phyloP scores from a whole-genome alignment of 2,888 invertebrate species.

The Agrochola lota region DNA sequence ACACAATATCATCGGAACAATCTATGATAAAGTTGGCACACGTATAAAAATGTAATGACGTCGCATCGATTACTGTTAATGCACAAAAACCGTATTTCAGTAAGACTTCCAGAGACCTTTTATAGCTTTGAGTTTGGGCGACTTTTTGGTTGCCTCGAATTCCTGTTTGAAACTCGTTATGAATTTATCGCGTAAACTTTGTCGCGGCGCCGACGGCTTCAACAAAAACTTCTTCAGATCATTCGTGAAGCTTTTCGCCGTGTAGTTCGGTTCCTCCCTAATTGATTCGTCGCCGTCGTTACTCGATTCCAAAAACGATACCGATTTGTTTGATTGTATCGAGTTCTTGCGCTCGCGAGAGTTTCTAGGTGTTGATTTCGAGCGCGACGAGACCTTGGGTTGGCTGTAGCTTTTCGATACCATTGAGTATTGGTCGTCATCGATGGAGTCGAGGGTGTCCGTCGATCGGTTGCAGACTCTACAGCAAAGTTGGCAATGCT shows the following conservation, averaged over 20 bases:
- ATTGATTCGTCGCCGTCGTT: conserved; percentile 83
- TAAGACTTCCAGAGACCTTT: conserved; percentile 90
- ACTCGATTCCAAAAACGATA: conserved; percentile 86
- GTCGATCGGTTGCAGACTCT: conserved; percentile 82
- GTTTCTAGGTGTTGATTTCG: conserved; percentile 71
- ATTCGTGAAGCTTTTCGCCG: conserved; percentile 89
- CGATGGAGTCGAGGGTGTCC: conserved; percentile 84
- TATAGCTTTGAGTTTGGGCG: conserved; percentile 87
- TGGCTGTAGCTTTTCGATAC: conserved; percentile 83
- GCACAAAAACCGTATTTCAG: conserved; percentile 66
- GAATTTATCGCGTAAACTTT: conserved; percentile 87
- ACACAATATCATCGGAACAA: conserved; percentile 25
- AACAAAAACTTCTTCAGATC: conserved; percentile 87
- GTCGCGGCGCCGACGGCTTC: conserved; percentile 84
- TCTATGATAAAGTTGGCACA: conserved; percentile 58
- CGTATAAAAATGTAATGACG: conserved; percentile 47
- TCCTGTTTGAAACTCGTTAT: conserved; percentile 88
- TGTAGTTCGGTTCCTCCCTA: conserved; percentile 88
- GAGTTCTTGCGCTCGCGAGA: conserved; percentile 83
- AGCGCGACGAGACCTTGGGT: conserved; percentile 72
- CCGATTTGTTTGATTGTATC: conserved; percentile 87
- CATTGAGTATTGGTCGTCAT: conserved; percentile 83
- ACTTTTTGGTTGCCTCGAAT: conserved; percentile 85
- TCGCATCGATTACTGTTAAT: conserved; percentile 42
- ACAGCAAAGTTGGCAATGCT: conserved; percentile 86